phyloP scores from a whole-genome alignment of 2,113 vertebrate genomes.

The Psophia crepitans region DNA sequence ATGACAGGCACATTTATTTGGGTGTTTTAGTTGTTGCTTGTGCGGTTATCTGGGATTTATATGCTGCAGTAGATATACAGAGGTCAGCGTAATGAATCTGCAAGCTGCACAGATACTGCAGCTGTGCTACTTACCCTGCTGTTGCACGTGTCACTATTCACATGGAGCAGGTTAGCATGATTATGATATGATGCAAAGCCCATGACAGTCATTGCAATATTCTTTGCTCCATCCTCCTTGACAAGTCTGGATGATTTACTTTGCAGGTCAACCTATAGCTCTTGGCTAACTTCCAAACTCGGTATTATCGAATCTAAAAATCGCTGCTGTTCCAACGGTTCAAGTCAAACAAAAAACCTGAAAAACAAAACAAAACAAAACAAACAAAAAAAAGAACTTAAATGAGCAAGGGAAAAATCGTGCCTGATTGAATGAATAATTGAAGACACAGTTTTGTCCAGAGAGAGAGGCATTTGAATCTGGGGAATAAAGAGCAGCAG shows the following conservation, averaged over 20 bases:
- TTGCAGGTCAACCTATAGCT: neutral
- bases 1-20: neutral
- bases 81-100: neutral
- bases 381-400: neutral
- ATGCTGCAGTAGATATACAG: neutral
- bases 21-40: neutral
- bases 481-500: neutral
- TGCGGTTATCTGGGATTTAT: neutral
- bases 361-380: too few relatives aligned
- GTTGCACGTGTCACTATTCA: neutral
- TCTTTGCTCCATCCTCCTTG: neutral
- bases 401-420: neutral
- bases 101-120: neutral
- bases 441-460: neutral
- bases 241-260: neutral
- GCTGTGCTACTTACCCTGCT: neutral
- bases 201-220: neutral
- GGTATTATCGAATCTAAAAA: neutral
- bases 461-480: neutral
- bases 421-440: neutral
- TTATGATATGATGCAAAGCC: neutral
- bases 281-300: neutral
- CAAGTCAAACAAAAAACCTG: neutral
- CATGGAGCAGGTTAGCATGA: neutral
- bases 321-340: neutral